Percentiles rank a stretch among this genome's conserved stretches.
phyloP scores from a whole-genome alignment of 2,113 vertebrate genomes.

The Geococcyx californianus region DNA sequence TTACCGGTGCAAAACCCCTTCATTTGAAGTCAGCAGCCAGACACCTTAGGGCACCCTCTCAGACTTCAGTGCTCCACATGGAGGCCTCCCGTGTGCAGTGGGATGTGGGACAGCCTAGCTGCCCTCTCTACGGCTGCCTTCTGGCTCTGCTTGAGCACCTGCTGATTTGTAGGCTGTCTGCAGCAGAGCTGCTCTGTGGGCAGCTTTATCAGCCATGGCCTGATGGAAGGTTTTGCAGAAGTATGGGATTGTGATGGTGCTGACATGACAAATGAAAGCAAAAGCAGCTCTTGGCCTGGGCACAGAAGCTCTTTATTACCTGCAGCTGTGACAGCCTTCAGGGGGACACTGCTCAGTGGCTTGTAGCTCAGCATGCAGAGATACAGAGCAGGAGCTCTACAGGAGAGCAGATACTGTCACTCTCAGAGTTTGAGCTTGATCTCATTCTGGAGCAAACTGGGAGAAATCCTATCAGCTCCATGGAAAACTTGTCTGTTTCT shows the following conservation, averaged over 20 bases:
- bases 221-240: background rate
- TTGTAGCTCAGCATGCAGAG: background rate
- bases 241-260: rapidly evolving
- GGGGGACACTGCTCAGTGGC: background rate
- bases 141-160: background rate
- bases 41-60: background rate
- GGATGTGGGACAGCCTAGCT: background rate
- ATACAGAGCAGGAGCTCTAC: background rate
- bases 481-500: background rate
- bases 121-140: background rate
- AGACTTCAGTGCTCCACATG: background rate
- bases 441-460: background rate
- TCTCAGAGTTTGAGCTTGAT: background rate
- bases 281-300: background rate
- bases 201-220: rapidly evolving
- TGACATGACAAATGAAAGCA: background rate
- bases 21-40: background rate
- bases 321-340: background rate
- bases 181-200: background rate
- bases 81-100: background rate
- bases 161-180: background rate
- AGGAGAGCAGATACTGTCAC: background rate
- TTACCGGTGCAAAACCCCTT: too few species aligned
- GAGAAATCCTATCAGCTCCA: background rate
- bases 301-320: background rate